phyloP scores from a whole-genome alignment of 2,888 invertebrate species.

The Emmelina monodactyla region DNA sequence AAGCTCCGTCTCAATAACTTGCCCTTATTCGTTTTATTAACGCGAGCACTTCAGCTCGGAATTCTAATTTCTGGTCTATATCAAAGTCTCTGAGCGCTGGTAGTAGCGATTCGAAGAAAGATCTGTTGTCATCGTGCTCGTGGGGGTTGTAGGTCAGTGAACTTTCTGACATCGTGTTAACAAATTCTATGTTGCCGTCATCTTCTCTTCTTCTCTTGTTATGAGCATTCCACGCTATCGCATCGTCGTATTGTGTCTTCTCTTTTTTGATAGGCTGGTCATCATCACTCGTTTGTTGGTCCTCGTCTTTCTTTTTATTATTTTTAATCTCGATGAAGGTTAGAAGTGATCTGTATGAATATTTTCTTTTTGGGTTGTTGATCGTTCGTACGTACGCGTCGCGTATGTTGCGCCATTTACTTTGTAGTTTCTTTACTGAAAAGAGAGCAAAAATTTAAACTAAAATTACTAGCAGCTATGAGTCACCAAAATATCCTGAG shows the following conservation, averaged over 20 bases:
- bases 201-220: slow-evolving; percentile 21
- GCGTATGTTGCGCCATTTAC: slow-evolving; percentile 53
- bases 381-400: slow-evolving; percentile 43
- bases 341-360: slow-evolving; percentile 39
- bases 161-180: slow-evolving; percentile 27
- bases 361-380: slow-evolving; percentile 27
- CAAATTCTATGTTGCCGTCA: slow-evolving; percentile 28
- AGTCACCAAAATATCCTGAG: too few species aligned
- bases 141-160: slow-evolving; percentile 20
- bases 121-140: slow-evolving; percentile 38
- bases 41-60: slow-evolving; percentile 35
- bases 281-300: slow-evolving; percentile 21
- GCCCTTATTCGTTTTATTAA: slow-evolving; percentile 35
- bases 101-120: slow-evolving; percentile 44
- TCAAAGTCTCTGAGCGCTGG: slow-evolving; percentile 42
- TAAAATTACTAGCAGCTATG: too few species aligned
- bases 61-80: slow-evolving; percentile 43
- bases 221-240: slow-evolving; percentile 27
- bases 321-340: slow-evolving; percentile 31
- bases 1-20: too few species aligned
- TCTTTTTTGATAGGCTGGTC: slow-evolving; percentile 21
- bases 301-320: slow-evolving; percentile 28
- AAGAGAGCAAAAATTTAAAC: too few species aligned
- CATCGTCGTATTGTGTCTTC: slow-evolving; percentile 18
- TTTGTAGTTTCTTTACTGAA: slow-evolving; percentile 41